phyloP scores from a whole-genome alignment of 2,113 vertebrate species.

The Oxyura jamaicensis region DNA sequence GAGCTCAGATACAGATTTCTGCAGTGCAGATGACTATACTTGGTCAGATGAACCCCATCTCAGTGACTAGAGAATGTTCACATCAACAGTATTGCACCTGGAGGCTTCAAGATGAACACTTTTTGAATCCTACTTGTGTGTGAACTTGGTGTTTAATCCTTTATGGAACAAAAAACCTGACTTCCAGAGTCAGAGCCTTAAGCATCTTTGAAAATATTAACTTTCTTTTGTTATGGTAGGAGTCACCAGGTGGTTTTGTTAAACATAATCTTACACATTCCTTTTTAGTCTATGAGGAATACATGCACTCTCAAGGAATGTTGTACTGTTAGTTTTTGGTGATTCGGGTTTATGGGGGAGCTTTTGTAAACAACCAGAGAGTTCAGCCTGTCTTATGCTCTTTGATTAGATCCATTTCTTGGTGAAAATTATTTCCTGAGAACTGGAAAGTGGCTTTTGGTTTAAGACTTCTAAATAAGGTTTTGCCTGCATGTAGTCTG shows the following conservation, averaged over 20 bases:
- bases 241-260: conserved; percentile 42
- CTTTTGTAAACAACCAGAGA: conserved; percentile 16
- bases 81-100: neutral
- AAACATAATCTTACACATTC: conserved; percentile 56
- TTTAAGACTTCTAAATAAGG: conserved; percentile 9
- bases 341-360: neutral
- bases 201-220: conserved; percentile 46
- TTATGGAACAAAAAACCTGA: neutral
- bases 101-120: neutral
- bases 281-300: conserved; percentile 27
- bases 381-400: neutral
- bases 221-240: conserved; percentile 23
- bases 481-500: neutral
- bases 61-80: neutral
- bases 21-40: neutral
- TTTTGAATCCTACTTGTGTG: neutral
- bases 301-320: conserved; percentile 52
- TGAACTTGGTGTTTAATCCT: neutral
- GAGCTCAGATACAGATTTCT: neutral
- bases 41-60: neutral
- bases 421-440: conserved; percentile 33
- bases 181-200: conserved; percentile 3
- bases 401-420: conserved; percentile 3
- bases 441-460: neutral
- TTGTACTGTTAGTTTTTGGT: conserved; percentile 32